These are phyloP conservation scores for Empidonax traillii DNA, from an alignment of 2,113 vertebrate species.

Conservation along the genomic window DNA sequence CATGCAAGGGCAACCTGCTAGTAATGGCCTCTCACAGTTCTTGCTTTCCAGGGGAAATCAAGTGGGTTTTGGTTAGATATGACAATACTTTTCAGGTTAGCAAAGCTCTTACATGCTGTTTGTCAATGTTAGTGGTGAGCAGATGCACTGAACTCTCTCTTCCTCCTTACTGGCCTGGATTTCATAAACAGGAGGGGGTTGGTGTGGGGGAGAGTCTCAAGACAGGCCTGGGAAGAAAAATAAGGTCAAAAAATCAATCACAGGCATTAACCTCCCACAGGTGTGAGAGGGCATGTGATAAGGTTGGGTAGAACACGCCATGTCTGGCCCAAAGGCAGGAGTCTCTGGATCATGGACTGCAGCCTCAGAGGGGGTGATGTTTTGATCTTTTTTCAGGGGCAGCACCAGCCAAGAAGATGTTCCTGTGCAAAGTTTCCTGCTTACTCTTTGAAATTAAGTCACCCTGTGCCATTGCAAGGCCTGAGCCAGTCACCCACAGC, in stretches of 20 bases:
- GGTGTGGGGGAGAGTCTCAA: background rate
- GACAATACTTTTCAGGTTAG: constrained; percentile 39
- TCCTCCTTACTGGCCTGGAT: background rate
- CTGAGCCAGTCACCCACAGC: background rate
- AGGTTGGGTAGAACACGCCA: background rate
- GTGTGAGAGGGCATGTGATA: background rate
- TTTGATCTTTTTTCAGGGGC: background rate
- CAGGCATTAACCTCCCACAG: background rate
- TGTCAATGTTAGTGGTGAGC: constrained; percentile 7
- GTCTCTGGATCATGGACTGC: background rate
- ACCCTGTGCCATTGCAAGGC: background rate
- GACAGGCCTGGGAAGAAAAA: background rate
- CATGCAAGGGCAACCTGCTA: constrained; percentile 10
- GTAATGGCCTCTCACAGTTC: constrained; percentile 36
- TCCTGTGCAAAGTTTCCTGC: background rate
- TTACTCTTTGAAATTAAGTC: background rate
- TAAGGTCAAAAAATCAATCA: background rate
- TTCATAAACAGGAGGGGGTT: background rate
- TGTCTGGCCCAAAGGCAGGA: background rate
- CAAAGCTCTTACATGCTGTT: background rate
- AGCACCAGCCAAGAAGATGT: background rate
- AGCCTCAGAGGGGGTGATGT: background rate
- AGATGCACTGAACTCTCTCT: background rate
- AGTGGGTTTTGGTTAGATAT: constrained; percentile 21
- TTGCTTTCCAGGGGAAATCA: constrained; percentile 48